phyloP scores from a whole-genome alignment of 2,113 vertebrate genomes.

The Synodontis membranacea region DNA sequence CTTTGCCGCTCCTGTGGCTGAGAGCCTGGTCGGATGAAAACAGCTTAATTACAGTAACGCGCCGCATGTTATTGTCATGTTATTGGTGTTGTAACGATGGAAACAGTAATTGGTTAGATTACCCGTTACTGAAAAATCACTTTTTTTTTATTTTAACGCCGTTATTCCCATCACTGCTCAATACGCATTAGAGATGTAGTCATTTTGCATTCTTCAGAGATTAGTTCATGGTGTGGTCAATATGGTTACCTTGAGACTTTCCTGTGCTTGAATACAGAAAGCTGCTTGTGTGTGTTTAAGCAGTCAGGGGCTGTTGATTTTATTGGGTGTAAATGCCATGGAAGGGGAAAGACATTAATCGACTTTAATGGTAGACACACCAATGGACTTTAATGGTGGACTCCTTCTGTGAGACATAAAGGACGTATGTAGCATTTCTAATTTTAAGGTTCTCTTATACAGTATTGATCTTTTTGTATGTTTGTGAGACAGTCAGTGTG shows the following conservation, averaged over 20 bases:
- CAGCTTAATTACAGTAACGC: too few relatives aligned
- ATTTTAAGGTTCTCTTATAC: neutral
- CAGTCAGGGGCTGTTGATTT: conserved; percentile 31
- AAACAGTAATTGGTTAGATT: too few relatives aligned
- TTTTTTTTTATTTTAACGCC: too few relatives aligned
- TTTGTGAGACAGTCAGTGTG: neutral
- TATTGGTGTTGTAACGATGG: too few relatives aligned
- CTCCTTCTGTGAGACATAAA: neutral
- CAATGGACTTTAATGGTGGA: conserved; percentile 6
- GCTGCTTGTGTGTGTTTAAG: neutral
- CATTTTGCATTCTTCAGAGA: neutral
- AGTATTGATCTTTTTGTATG: neutral
- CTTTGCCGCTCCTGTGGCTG: too few relatives aligned
- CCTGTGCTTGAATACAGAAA: neutral
- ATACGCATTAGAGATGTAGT: neutral
- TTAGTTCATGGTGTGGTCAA: conserved; percentile 13
- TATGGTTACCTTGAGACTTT: neutral
- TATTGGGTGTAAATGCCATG: conserved; percentile 44
- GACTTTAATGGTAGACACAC: neutral
- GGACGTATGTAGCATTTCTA: neutral
- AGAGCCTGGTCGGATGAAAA: too few relatives aligned
- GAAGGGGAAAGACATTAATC: conserved; percentile 8
- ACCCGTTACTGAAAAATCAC: too few relatives aligned
- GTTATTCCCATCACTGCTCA: too few relatives aligned
- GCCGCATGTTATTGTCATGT: too few relatives aligned